Percentiles rank a stretch among this genome's conserved stretches.
Conservation (phyloP, 2,888 invertebrate species). For the Leptopilina myrica region DNA sequence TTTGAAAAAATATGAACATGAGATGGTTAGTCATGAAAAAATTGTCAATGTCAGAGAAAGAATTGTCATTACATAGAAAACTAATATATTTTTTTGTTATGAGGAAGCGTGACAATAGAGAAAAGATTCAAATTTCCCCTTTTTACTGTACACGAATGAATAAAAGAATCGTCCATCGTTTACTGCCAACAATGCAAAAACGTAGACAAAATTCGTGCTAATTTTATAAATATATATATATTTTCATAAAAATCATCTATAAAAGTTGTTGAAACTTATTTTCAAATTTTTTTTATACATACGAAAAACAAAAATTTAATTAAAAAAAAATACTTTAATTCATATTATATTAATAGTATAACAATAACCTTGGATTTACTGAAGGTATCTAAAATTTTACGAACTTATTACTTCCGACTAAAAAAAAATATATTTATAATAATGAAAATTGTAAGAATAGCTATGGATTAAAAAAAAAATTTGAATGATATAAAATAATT, state of each 20-base stretch:
- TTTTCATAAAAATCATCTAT: neutral
- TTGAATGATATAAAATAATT: too few relatives aligned
- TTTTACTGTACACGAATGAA: neutral
- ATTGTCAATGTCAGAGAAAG: neutral
- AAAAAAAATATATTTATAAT: too few relatives aligned
- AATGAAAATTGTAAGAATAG: neutral
- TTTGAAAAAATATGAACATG: neutral
- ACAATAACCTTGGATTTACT: too few relatives aligned
- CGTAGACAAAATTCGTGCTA: constrained; percentile 9
- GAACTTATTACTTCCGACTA: too few relatives aligned
- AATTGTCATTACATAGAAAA: neutral
- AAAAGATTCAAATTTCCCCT: constrained; percentile 14
- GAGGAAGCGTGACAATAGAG: constrained; percentile 20
- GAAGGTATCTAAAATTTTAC: too few relatives aligned
- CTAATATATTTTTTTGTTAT: constrained; percentile 17
- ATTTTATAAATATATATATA: neutral
- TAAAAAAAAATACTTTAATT: too few relatives aligned
- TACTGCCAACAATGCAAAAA: constrained; percentile 15
- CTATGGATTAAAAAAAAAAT: neutral
- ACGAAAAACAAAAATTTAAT: too few relatives aligned
- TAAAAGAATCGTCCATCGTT: constrained; percentile 8
- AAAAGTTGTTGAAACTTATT: too few relatives aligned
- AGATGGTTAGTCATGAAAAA: neutral
- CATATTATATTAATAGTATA: too few relatives aligned
- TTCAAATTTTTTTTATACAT: too few relatives aligned